Evolutionary conservation across 2,888 invertebrate genomes (phyloP), one percentile per base, ranked within the genome.

Genomic region (Hirtodrosophila trivittata): DNA sequence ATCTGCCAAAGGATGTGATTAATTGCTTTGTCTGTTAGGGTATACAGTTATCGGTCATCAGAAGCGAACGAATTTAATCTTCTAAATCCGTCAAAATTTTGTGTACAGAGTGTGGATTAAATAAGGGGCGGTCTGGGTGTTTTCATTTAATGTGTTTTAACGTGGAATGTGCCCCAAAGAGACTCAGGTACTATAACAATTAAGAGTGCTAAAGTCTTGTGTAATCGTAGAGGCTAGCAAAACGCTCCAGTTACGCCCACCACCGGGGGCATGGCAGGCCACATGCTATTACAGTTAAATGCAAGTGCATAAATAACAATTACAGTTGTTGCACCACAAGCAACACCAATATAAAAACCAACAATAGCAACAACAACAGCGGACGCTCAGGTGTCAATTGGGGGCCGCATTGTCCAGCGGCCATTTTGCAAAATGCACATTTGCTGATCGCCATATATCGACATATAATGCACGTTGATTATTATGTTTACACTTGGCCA

Each of bases 301-400:
- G 85, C 82, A 77, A 86, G 71, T 75, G 82, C 84, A 85, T 85
- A 86, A 85, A 85, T 86, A 86, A 86, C 84, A 86, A 86, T 86
- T 85, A 82, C 85, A 75, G 78, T 60, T 65, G 68, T 66, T 43
- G 41, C 63, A 46, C 66, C 67, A 65, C 39, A 46, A 45, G 47
- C 54, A 28, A 28, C 28, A 28, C 28, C 28, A 28, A 3, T 32
- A 32, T 5, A 3, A 47, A 49, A 51, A 63, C 42, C 58, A 71
- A 54, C 66, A 64, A 45, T 51, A 63, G 38, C 42, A 57, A 42
- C 57, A 63, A 51, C 55, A 62, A 37, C 59, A 52, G 58, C 58
- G 47, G 45, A 52, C 67, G 58, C 73, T 86, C 86, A 86, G 83
- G 80, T 83, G 82, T 86, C 86, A 83, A 83, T 86, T 83, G 82